These are phyloP conservation scores for Ginglymostoma cirratum DNA, from an alignment of 2,113 vertebrate species.

Conservation along the genomic window DNA sequence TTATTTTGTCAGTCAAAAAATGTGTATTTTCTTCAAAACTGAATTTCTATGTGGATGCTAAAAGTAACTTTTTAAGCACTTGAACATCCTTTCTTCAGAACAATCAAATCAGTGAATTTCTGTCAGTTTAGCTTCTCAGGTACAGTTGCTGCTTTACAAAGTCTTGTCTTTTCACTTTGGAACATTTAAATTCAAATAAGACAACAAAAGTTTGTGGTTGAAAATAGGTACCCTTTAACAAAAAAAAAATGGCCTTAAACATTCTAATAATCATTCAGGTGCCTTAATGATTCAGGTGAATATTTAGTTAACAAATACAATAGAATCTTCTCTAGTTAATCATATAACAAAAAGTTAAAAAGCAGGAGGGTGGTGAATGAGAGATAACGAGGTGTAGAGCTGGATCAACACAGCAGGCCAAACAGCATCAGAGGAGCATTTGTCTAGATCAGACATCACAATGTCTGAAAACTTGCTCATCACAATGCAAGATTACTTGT, in stretches of 20 bases:
- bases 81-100: not conserved
- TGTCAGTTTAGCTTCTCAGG: not conserved
- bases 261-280: not conserved
- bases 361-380: not conserved
- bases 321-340: not conserved
- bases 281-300: not conserved
- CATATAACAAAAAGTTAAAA: not conserved
- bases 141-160: not conserved
- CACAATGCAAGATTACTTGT: not conserved
- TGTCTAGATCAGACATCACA: no score
- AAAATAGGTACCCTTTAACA: not conserved
- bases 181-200: not conserved
- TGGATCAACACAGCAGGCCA: no score
- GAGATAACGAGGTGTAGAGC: no score
- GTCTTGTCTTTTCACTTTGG: not conserved
- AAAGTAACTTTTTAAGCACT: not conserved
- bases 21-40: not conserved
- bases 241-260: not conserved
- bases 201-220: not conserved
- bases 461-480: no score
- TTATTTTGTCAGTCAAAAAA: not conserved
- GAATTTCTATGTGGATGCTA: not conserved
- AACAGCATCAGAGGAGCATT: no score
- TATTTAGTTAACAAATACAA: not conserved
- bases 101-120: not conserved